Base-by-base conservation (phyloP, 2,113 vertebrate genomes). In the Serranochromis macrocephalus region DNA sequence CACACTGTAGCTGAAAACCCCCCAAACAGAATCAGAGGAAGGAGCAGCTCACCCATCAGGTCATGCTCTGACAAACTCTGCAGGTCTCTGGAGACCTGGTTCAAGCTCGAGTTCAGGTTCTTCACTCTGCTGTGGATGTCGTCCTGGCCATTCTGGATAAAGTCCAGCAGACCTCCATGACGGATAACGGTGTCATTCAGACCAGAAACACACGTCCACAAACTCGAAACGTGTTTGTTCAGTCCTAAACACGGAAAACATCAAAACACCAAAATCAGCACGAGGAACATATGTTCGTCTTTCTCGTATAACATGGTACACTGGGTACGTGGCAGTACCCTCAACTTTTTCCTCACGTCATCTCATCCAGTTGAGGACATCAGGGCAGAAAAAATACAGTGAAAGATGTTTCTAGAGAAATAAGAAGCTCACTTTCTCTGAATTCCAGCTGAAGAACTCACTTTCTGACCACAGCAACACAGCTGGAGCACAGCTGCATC, bases 161-260 rank as follows among this genome's bases (percentile, higher is more conserved):
- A 96, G 66, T 97, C 96, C 80, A 99, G 92, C 82, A 96, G 90
- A 19, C 95, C 94, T 2, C 95, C 95, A 1, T 97, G 97, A 1
- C 79, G 87, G 21, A 95, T 87, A 7, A 97, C 90, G 0, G 97
- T 97, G 88, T 94, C 89, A 54, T 99, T 99, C 51, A 98, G 91
- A 36, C 97, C 97, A 33, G 95, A 96, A 4, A 98, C 93, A 31
- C 97, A 97, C 0, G 75, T 96, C 98, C 98, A 98, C 84, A 99
- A 96, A 53, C 97, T 96, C 0, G 98, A 96, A 55, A 98, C 95
- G 0, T 98, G 98, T 78, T 94, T 96, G 91, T 97, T 96, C 53
- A 99, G 96, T 53, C 97, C 95, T 96, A 81, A 33, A 81, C 12
- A 38, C 2, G 4, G 26, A 3, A 42, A 45, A 45, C 36, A 82